Evolutionary conservation across 2,113 vertebrate genomes (phyloP), one percentile per base, ranked within the genome.

Genomic region (Malaclemys terrapin): DNA sequence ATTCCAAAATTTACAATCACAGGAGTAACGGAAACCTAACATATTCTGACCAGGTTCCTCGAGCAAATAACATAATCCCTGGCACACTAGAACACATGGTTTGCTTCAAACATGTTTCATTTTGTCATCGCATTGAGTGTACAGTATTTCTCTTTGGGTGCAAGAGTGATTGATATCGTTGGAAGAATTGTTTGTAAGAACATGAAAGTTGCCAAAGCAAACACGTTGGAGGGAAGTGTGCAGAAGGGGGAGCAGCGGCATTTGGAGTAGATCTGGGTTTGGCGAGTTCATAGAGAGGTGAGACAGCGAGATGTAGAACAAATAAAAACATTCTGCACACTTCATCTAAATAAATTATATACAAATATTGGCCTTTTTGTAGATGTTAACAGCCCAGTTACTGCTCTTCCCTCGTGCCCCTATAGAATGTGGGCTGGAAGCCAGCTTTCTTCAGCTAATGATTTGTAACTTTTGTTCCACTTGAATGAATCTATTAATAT

Each of bases 141-240:
- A 95, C 98, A 96, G 97, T 98, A 98, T 98, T 98, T 98, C 98
- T 98, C 98, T 98, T 98, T 98, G 98, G 98, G 98, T 98, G 98
- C 98, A 98, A 98, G 98, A 98, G 98, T 99, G 99, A 99, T 99
- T 99, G 99, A 99, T 99, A 98, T 99, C 98, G 97, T 98, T 98
- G 98, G 98, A 98, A 98, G 98, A 98, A 98, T 98, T 99, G 99
- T 99, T 99, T 99, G 99, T 97, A 98, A 98, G 99, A 99, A 98
- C 98, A 93, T 98, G 97, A 95, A 98, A 98, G 98, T 98, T 98
- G 99, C 99, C 99, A 99, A 99, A 99, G 99, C 99, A 99, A 99
- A 99, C 99, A 99, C 98, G 84, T 98, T 97, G 96, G 98, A 98
- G 98, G 98, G 97, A 98, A 98, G 98, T 98, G 98, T 98, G 98